phyloP scores from a whole-genome alignment of 2,113 vertebrate species.

The Silurus glanis region DNA sequence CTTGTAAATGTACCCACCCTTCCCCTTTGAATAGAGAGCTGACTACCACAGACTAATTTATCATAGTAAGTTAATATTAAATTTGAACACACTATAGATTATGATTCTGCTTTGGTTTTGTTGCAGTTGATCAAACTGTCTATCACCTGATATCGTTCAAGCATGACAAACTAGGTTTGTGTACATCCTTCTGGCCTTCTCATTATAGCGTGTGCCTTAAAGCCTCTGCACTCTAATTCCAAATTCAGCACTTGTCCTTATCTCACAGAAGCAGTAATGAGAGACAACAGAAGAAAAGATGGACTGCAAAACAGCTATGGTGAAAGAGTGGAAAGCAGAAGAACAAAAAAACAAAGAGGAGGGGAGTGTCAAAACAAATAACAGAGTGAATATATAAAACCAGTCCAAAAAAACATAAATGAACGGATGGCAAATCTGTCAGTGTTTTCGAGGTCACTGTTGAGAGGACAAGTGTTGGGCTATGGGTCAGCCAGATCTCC shows the following conservation, averaged over 20 bases:
- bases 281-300: neutral
- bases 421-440: neutral
- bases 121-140: neutral
- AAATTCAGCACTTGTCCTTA: neutral
- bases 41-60: neutral
- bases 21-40: neutral
- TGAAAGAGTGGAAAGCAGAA: neutral
- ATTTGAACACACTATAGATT: neutral
- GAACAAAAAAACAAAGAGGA: neutral
- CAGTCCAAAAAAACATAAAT: neutral
- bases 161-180: neutral
- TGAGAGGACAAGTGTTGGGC: neutral
- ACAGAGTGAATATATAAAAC: neutral
- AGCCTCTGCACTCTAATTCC: neutral
- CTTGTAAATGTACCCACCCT: neutral
- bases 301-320: neutral
- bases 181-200: neutral
- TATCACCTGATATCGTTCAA: neutral
- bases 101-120: neutral
- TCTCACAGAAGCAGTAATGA: neutral
- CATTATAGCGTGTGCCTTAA: neutral
- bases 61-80: neutral
- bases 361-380: neutral
- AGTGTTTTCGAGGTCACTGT: neutral
- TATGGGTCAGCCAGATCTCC: neutral